These are phyloP conservation scores for Echinarachnius parma DNA, from an alignment of 53 echinoderm and acorn worm genomes.

Conservation along the genomic window DNA sequence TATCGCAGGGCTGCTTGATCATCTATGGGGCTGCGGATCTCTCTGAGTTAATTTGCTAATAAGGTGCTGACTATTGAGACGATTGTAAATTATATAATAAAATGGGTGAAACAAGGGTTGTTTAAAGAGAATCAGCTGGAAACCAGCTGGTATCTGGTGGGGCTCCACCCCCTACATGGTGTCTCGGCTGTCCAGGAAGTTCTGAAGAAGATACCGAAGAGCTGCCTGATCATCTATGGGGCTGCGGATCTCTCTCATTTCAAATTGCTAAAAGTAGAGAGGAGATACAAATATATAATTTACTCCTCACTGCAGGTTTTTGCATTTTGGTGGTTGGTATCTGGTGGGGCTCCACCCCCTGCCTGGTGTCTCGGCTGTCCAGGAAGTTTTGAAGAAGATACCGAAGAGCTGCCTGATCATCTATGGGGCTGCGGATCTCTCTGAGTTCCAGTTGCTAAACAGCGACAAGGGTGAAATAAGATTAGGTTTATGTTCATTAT, in stretches of 20 bases:
- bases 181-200: slow-evolving; percentile 39
- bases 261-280: too few relatives aligned
- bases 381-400: slow-evolving; percentile 44
- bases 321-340: too few relatives aligned
- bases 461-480: too few relatives aligned
- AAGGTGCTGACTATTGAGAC: too few relatives aligned
- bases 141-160: slow-evolving; percentile 8
- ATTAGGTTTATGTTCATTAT: too few relatives aligned
- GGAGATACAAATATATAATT: too few relatives aligned
- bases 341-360: slow-evolving; percentile 41
- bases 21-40: slow-evolving; percentile 19
- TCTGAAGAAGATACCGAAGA: slow-evolving; percentile 33
- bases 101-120: too few relatives aligned
- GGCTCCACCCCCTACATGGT: slow-evolving; percentile 32
- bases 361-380: slow-evolving; percentile 19
- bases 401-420: slow-evolving; percentile 13
- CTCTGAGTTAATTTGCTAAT: too few relatives aligned
- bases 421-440: slow-evolving; percentile 25
- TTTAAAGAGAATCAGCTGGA: too few relatives aligned
- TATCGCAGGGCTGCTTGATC: slow-evolving; percentile 20
- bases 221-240: slow-evolving; percentile 14
- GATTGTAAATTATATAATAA: too few relatives aligned
- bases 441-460: too few relatives aligned
- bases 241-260: slow-evolving; percentile 23
- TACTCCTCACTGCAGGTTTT: too few relatives aligned